Conservation (phyloP, 2,888 invertebrate genomes). For the Aethes cnicana region DNA sequence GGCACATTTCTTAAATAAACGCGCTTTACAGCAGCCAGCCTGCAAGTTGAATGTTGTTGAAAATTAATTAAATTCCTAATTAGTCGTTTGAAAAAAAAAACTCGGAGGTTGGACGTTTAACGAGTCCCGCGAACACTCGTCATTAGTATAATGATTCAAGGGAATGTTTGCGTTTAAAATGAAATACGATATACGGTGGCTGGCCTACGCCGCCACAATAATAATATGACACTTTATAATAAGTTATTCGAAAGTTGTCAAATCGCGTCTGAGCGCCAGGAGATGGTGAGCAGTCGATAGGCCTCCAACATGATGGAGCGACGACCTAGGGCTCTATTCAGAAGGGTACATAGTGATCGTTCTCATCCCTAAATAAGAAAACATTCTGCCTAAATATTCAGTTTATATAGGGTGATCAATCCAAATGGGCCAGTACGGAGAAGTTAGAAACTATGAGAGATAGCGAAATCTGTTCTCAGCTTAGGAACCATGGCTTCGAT, state of each 20-base stretch:
- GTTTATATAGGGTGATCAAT: no score
- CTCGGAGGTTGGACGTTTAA: slow-evolving; percentile 17
- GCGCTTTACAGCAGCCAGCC: slow-evolving; percentile 1
- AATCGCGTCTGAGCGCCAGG: no score
- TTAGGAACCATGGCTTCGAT: no score
- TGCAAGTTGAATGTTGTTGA: slow-evolving; percentile 13
- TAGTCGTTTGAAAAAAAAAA: slow-evolving; percentile 28
- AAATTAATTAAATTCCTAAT: slow-evolving; percentile 33
- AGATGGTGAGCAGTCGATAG: no score
- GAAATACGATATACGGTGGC: not conserved
- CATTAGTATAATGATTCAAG: slow-evolving; percentile 20
- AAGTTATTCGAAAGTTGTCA: not conserved
- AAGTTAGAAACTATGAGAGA: no score
- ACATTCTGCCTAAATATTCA: no score
- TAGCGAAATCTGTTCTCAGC: no score
- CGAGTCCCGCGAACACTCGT: slow-evolving; percentile 18
- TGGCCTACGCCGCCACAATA: not conserved
- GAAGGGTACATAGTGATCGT: no score
- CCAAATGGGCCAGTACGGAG: no score
- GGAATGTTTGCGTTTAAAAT: slow-evolving; percentile 9
- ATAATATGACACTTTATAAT: not conserved
- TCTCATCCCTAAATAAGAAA: no score
- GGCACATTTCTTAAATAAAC: not conserved
- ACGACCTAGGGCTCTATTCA: no score
- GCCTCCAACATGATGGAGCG: no score